Conservation (phyloP, 2,113 vertebrate species). For the Athene cunicularia region DNA sequence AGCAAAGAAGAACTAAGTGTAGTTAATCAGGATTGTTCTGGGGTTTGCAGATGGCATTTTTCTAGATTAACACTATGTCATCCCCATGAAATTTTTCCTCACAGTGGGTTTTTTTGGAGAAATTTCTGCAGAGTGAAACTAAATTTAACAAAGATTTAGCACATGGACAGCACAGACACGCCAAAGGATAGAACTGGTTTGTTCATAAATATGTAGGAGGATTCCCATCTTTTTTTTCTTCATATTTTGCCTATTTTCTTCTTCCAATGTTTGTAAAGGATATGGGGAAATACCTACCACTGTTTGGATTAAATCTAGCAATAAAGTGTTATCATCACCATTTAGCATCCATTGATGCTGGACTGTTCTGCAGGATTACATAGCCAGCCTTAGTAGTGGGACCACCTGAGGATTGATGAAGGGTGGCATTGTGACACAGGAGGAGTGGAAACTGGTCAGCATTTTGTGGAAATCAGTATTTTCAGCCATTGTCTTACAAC, state of each 20-base stretch:
- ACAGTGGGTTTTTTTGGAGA: background rate
- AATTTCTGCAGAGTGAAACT: background rate
- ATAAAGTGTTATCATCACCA: background rate
- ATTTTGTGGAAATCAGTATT: background rate
- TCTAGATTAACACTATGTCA: background rate
- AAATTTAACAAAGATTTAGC: background rate
- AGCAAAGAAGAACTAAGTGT: background rate
- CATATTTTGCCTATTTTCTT: background rate
- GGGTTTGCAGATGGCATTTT: background rate
- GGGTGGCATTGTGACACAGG: background rate
- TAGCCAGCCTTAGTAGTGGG: background rate
- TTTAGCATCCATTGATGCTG: background rate
- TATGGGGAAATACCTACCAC: background rate
- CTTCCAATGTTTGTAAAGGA: background rate
- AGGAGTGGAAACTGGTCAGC: background rate
- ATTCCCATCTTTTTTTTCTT: background rate
- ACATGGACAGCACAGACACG: background rate
- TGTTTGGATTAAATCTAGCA: background rate
- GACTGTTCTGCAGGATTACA: background rate
- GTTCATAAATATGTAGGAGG: background rate
- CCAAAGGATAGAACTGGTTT: background rate
- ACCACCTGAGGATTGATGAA: background rate
- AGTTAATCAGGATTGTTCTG: background rate
- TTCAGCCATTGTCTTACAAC: background rate
- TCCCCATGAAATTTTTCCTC: background rate